Evolutionary conservation across 2,888 invertebrate species (phyloP).

Genomic region (Crepidodera aurea): DNA sequence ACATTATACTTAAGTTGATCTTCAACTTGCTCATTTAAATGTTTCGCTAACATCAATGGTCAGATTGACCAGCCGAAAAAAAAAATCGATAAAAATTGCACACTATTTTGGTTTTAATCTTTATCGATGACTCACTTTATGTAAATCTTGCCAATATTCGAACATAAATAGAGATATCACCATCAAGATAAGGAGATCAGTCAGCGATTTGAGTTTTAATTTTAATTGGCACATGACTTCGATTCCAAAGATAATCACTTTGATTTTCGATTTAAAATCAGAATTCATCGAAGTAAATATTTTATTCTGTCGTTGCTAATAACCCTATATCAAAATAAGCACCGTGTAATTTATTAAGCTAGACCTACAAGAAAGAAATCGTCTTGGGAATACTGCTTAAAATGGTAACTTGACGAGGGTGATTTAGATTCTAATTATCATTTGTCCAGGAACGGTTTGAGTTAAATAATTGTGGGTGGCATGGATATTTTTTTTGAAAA

Average conservation of each 20-base stretch:
- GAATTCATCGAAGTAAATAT: slow-evolving; percentile 20
- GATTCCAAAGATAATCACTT: slow-evolving; percentile 21
- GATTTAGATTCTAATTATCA: slow-evolving; percentile 10
- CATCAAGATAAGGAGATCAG: slow-evolving; percentile 7
- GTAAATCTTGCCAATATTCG: slow-evolving; percentile 4
- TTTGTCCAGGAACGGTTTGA: background rate
- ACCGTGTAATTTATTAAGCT: slow-evolving; percentile 21
- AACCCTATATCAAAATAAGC: slow-evolving; percentile 26
- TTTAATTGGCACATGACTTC: slow-evolving; percentile 24
- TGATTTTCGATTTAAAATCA: slow-evolving; percentile 16
- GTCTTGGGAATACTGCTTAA: slow-evolving; percentile 1
- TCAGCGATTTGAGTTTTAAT: slow-evolving; percentile 10
- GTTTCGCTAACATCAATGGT: too few species aligned
- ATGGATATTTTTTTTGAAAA: too few species aligned
- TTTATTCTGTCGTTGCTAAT: slow-evolving; percentile 32
- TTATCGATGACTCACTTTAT: slow-evolving; percentile 9
- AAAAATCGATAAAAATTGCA: background rate
- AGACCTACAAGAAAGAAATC: slow-evolving; percentile 25
- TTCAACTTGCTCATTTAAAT: too few species aligned
- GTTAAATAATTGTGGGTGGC: background rate
- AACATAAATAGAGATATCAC: slow-evolving; percentile 9
- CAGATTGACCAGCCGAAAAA: too few species aligned
- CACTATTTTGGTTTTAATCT: background rate
- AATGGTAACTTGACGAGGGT: slow-evolving; percentile 9
- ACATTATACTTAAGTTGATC: too few species aligned